phyloP scores from a whole-genome alignment of 2,113 vertebrate genomes.

The Terrapene triunguis region DNA sequence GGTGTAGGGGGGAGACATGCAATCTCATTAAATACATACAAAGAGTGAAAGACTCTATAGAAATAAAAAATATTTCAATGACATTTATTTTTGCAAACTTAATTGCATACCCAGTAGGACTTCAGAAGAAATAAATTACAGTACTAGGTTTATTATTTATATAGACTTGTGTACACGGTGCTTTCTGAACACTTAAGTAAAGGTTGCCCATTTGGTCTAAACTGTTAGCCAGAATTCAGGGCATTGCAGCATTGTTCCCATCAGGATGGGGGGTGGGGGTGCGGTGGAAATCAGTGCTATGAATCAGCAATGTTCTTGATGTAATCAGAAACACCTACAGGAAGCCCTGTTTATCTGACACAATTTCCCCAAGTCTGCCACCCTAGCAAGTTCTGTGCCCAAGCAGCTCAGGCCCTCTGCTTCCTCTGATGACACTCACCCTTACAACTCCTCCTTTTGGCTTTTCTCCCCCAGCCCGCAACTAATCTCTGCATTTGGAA shows the following conservation, averaged over 20 bases:
- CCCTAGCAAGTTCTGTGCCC: not conserved
- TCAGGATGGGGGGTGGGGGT: not conserved
- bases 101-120: conserved; percentile 48
- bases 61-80: conserved; percentile 11
- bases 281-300: not conserved
- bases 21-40: conserved; percentile 33
- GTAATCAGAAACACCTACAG: not conserved
- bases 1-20: no score
- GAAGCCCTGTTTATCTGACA: not conserved
- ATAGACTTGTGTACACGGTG: not conserved
- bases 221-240: conserved; percentile 2
- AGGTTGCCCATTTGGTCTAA: not conserved
- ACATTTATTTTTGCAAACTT: conserved; percentile 68
- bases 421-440: not conserved
- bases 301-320: not conserved
- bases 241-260: not conserved
- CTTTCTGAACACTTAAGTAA: not conserved
- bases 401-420: not conserved
- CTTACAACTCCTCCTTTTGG: not conserved
- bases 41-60: conserved; percentile 35
- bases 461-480: not conserved
- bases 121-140: not conserved
- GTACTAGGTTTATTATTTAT: not conserved
- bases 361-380: not conserved
- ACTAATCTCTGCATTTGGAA: not conserved